Base-by-base conservation (phyloP, 2,888 invertebrate genomes). In the Thecocarcelia acutangulata region DNA sequence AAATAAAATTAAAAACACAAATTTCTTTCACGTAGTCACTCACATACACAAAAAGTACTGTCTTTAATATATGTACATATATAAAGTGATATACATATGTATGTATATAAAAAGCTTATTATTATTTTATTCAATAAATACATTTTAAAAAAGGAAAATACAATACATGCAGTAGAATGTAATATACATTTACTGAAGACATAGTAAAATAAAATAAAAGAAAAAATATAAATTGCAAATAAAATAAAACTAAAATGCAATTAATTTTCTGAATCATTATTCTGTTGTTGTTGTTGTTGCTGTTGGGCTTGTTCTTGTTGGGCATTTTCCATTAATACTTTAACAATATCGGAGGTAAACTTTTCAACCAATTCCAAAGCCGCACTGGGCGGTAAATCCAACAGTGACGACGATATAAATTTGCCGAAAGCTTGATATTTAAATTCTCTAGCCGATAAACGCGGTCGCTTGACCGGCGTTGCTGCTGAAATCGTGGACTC, bases 261-360 rank as follows among this genome's bases (percentile, higher is more conserved):
- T 37, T 33, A 44, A 68, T 72, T 66, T 66, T 66, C 59, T 6
- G 33, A 19, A n/a, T 59, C 58, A 59, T 66, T 58, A 9, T n/a
- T 37, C 5, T 59, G 73, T 44, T 50, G 61, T 46, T 75, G 48
- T 5, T 61, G 33, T 9, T 48, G 15, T 15, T n/a, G n/a, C n/a
- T 48, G 15, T 12, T 21, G 11, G 19, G 11, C 21, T 15, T 58
- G 56, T 40, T 76, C n/a, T n/a, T 54, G 40, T 24, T 68, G 48
- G 46, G 68, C 59, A 58, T 86, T 87, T 52, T 85, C 86, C 33
- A 90, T 86, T n/a, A 89, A 74, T 6, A 87, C 87, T 79, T 87
- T 87, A 6, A 90, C 90, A 73, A 90, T 76, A 70, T 90, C 90
- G 17, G 87, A 86, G 24, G 91, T 90, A 84, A 91, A 90, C 83